Evolutionary conservation across 2,888 invertebrate genomes (phyloP).

Genomic region (Cephalotes varians): DNA sequence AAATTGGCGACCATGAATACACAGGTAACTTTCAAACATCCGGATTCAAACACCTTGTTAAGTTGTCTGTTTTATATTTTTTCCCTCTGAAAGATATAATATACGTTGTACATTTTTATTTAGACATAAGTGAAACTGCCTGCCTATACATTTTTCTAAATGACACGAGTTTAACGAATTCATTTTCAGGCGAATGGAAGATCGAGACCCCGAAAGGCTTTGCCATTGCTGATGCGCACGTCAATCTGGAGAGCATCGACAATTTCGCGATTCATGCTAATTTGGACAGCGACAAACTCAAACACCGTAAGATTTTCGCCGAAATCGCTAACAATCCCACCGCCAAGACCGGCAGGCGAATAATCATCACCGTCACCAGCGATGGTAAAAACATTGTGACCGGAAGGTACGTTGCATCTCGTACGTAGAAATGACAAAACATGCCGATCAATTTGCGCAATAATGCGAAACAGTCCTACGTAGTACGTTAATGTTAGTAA

Average conservation of each 20-base stretch:
- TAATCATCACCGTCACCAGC: slow-evolving; percentile 89
- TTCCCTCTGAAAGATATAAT: neutral
- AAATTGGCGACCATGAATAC: slow-evolving; percentile 88
- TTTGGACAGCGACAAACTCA: slow-evolving; percentile 89
- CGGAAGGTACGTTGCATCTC: slow-evolving; percentile 87
- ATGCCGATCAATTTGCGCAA: neutral
- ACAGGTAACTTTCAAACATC: slow-evolving; percentile 85
- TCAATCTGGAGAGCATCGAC: slow-evolving; percentile 88
- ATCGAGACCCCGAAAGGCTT: slow-evolving; percentile 84
- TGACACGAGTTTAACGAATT: neutral
- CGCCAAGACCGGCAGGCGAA: slow-evolving; percentile 88
- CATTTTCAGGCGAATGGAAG: slow-evolving; percentile 77
- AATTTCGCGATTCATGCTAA: slow-evolving; percentile 89
- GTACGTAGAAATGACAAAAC: neutral
- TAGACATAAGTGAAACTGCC: neutral
- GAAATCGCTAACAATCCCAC: slow-evolving; percentile 89
- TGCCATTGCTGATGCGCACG: slow-evolving; percentile 86
- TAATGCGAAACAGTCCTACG: neutral
- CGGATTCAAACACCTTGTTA: neutral
- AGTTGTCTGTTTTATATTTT: neutral
- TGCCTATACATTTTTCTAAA: neutral
- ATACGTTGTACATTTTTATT: neutral
- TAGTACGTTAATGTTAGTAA: neutral
- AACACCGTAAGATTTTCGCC: slow-evolving; percentile 89
- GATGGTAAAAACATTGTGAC: slow-evolving; percentile 89